Percentiles rank a stretch among this genome's conserved stretches.
Evolutionary conservation across 1,140 invertebrate species (phyloP).

Genomic region (Hyles euphorbiae): DNA sequence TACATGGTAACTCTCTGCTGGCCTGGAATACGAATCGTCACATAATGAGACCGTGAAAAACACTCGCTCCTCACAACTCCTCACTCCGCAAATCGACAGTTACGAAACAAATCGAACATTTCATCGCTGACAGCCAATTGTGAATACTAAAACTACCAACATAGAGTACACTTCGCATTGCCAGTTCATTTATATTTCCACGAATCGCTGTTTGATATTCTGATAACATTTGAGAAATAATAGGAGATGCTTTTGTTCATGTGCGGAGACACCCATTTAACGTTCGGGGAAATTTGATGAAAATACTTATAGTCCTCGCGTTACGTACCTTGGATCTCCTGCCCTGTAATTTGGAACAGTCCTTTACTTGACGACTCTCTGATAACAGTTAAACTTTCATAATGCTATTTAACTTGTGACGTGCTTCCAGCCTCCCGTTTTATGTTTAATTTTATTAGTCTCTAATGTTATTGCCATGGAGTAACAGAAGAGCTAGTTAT

Average conservation of each 20-base stretch:
- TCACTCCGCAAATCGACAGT: constrained; percentile 24
- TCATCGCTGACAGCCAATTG: constrained; percentile 26
- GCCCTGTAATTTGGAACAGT: constrained; percentile 26
- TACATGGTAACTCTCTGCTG: constrained; percentile 33
- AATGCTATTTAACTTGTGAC: constrained; percentile 6
- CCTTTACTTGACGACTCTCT: constrained; percentile 24
- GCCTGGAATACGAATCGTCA: constrained; percentile 59
- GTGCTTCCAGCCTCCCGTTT: neutral
- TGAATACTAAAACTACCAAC: constrained; percentile 18
- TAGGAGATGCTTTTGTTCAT: constrained; percentile 46
- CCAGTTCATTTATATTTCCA: constrained; percentile 25
- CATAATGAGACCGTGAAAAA: constrained; percentile 65
- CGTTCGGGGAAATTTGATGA: constrained; percentile 38
- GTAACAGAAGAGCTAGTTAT: too few species aligned
- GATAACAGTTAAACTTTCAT: constrained; percentile 25
- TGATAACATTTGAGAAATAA: constrained; percentile 59
- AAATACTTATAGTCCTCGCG: constrained; percentile 28
- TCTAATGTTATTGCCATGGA: too few species aligned
- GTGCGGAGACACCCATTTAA: constrained; percentile 37
- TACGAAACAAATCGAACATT: constrained; percentile 30
- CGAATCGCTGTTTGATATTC: constrained; percentile 56
- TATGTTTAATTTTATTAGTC: too few species aligned
- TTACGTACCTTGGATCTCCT: constrained; percentile 13
- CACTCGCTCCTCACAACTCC: constrained; percentile 52
- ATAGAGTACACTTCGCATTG: constrained; percentile 20